Evolutionary conservation across 2,797 vertebrate genomes (phyloP).

Genomic region (Pangasius larnaudii): DNA sequence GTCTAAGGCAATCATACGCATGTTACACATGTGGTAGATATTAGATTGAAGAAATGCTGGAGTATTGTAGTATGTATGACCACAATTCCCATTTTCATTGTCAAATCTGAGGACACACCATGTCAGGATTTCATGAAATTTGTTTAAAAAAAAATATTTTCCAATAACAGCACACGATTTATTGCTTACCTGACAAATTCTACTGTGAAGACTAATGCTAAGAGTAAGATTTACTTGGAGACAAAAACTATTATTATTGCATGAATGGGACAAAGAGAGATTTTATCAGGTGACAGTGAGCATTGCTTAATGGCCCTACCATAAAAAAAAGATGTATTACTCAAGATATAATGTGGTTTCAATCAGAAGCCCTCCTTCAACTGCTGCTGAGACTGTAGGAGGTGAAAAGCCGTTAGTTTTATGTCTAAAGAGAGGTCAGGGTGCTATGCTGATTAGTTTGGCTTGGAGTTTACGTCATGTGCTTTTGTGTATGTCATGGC

Average conservation of each 20-base stretch:
- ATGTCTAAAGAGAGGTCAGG: background rate
- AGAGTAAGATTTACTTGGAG: background rate
- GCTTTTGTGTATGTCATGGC: conserved; percentile 7
- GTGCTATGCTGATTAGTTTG: conserved; percentile 4
- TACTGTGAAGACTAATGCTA: background rate
- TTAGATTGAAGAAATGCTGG: background rate
- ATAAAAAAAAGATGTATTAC: background rate
- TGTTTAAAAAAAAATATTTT: background rate
- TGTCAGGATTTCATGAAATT: background rate
- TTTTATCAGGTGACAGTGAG: background rate
- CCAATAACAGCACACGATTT: background rate
- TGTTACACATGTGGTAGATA: background rate
- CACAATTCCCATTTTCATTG: background rate
- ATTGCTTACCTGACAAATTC: background rate
- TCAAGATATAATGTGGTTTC: background rate
- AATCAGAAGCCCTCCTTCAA: background rate
- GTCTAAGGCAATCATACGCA: background rate
- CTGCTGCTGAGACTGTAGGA: background rate
- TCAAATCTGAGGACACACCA: background rate
- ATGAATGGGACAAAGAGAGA: background rate
- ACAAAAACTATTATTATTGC: background rate
- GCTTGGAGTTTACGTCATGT: background rate
- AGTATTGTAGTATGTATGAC: background rate
- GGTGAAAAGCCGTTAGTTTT: background rate
- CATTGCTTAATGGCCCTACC: background rate